phyloP scores from a whole-genome alignment of 2,113 vertebrate species.

The Tinamus guttatus region DNA sequence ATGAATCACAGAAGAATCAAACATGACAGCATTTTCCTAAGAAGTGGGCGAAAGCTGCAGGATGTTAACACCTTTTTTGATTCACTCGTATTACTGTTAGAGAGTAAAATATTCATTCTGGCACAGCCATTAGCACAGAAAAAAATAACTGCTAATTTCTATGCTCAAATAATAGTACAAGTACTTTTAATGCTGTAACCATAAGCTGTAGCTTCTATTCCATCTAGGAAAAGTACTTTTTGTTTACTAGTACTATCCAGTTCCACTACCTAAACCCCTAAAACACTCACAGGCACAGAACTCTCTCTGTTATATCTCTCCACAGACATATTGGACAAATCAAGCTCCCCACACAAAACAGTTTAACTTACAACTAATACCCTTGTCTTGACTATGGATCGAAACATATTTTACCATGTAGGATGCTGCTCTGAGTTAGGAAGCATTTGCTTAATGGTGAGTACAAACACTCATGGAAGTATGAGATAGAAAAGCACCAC shows the following conservation, averaged over 20 bases:
- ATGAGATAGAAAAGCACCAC: not conserved
- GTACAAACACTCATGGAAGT: not conserved
- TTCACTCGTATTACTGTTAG: not conserved
- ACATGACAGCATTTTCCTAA: not conserved
- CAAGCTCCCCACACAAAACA: not conserved
- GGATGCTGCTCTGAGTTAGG: not conserved
- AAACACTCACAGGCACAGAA: not conserved
- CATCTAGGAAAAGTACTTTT: not conserved
- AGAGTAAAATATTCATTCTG: not conserved
- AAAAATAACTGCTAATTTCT: not conserved
- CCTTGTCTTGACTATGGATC: not conserved
- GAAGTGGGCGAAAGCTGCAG: not conserved
- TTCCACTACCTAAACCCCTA: not conserved
- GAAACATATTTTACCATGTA: not conserved
- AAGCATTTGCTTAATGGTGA: not conserved
- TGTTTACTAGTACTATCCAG: not conserved
- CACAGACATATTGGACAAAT: not conserved
- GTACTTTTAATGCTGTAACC: not conserved
- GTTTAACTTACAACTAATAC: not conserved
- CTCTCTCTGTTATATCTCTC: not conserved
- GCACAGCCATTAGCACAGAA: not conserved
- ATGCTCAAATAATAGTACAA: not conserved
- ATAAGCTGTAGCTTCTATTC: not conserved
- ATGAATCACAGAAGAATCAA: not conserved
- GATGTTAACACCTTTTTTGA: not conserved